A percentile compares a stretch with the other conserved stretches of the same genome.
phyloP scores from a whole-genome alignment of 2,888 invertebrate species.

The Cheilosia pagana region DNA sequence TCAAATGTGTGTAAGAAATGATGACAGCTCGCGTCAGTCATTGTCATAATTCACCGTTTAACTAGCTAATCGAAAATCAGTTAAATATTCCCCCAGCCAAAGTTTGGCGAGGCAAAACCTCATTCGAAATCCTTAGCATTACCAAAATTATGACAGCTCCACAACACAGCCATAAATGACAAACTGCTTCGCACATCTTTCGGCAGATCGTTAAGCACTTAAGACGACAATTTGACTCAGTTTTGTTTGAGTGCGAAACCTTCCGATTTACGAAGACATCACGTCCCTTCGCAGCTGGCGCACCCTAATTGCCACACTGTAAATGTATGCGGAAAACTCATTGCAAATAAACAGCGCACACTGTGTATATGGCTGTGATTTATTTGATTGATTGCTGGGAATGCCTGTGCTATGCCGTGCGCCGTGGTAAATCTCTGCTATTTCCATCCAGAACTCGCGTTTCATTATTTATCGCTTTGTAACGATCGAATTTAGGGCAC shows the following conservation, averaged over 20 bases:
- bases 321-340: slow-evolving; percentile 30
- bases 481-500: slow-evolving; percentile 34
- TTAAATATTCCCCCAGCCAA: too few relatives aligned
- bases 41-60: too few relatives aligned
- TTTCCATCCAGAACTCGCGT: slow-evolving; percentile 24
- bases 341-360: slow-evolving; percentile 13
- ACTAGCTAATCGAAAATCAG: too few relatives aligned
- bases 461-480: slow-evolving; percentile 38
- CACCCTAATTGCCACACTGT: slow-evolving; percentile 47
- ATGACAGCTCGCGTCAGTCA: too few relatives aligned
- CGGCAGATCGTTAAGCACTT: slow-evolving; percentile 35
- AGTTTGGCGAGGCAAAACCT: too few relatives aligned
- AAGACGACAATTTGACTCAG: slow-evolving; percentile 6
- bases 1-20: too few relatives aligned
- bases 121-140: too few relatives aligned
- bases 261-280: slow-evolving; percentile 22
- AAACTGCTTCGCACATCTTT: slow-evolving; percentile 17
- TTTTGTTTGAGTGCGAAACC: slow-evolving; percentile 9
- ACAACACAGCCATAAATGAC: slow-evolving; percentile 20
- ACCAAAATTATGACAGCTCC: slow-evolving; percentile 10
- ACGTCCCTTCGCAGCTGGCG: slow-evolving; percentile 26
- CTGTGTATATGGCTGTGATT: slow-evolving; percentile 28
- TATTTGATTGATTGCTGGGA: slow-evolving; percentile 52
- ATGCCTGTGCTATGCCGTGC: neutral
- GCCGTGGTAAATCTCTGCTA: slow-evolving; percentile 9